These are phyloP conservation scores for Venustoraphidia nigricollis DNA, from an alignment of 2,888 invertebrate species.

Conservation along the genomic window DNA sequence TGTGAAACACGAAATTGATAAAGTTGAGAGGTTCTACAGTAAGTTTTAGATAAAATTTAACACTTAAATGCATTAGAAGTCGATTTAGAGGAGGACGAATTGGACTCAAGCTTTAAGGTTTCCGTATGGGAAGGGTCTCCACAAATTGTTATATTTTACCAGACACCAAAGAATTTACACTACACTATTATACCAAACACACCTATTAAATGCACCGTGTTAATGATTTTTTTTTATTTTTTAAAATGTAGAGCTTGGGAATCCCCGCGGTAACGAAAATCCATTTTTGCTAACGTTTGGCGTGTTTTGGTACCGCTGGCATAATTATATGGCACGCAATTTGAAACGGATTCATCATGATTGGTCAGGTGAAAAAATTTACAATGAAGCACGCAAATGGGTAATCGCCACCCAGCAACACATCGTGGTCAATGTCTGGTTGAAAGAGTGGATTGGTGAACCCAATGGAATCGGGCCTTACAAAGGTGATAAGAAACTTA, in stretches of 20 bases:
- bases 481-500: neutral
- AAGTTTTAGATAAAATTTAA: conserved; percentile 17
- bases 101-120: too few relatives aligned
- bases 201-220: neutral
- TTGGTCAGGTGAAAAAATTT: conserved; percentile 33
- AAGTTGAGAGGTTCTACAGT: conserved; percentile 37
- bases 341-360: conserved; percentile 20
- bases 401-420: conserved; percentile 36
- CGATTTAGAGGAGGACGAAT: too few relatives aligned
- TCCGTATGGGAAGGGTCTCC: neutral
- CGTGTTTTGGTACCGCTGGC: conserved; percentile 38
- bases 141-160: neutral
- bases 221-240: conserved; percentile 8
- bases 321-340: conserved; percentile 30
- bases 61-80: too few relatives aligned
- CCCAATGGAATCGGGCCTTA: neutral
- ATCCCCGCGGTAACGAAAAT: conserved; percentile 37
- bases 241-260: conserved; percentile 30
- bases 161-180: too few relatives aligned
- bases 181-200: too few relatives aligned
- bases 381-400: conserved; percentile 39
- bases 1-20: conserved; percentile 25
- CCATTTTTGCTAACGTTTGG: conserved; percentile 35
- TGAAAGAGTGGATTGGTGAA: conserved; percentile 28
- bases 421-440: conserved; percentile 33